Base-by-base conservation (phyloP, 1,140 invertebrate species). In the Scaptomyza hsui region DNA sequence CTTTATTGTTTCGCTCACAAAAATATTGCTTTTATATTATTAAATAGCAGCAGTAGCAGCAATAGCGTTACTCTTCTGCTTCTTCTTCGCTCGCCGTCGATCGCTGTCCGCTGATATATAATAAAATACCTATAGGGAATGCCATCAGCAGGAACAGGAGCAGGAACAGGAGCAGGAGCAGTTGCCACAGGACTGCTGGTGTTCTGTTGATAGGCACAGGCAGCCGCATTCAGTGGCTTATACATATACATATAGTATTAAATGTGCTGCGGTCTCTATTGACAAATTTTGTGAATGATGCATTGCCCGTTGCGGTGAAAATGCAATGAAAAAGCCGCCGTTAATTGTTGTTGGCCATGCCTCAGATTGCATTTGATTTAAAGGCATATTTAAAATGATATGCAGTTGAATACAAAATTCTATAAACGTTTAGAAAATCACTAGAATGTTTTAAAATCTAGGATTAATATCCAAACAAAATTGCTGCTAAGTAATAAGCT, bases 1-100 rank as follows among this genome's bases (percentile, higher is more conserved):
- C 82, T 88, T 88, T 88, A 88, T 88, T 88, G 82, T 88, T 88
- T 88, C 76, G 82, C 71, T 88, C 82, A 82, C 82, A 88, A 85
- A 88, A 88, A 88, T 88, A 86, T 86, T 86, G 81, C 81, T 70
- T 86, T 86, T 86, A 86, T 78, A 78, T 88, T 86, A 86, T 86
- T 88, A 86, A 88, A 88, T 73, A 72, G 73, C 72, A 37, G 59
- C 47, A 72, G 32, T 45, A 42, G 55, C 6, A 12, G 21, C 12
- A 2, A 1, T 48, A 29, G 21, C 12, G 4, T 2, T 48, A 29
- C 26, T 9, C 26, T 29, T 29, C 26, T 29, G 67, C 68, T 32
- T 37, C 60, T 56, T 49, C 56, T 64, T 59, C 60, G 41, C n/a
- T 13, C 29, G 26, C 61, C 32, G 59, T 37, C 77, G 80, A 86